Conservation (phyloP, 1,140 invertebrate species). For the Cylas formicarius region DNA sequence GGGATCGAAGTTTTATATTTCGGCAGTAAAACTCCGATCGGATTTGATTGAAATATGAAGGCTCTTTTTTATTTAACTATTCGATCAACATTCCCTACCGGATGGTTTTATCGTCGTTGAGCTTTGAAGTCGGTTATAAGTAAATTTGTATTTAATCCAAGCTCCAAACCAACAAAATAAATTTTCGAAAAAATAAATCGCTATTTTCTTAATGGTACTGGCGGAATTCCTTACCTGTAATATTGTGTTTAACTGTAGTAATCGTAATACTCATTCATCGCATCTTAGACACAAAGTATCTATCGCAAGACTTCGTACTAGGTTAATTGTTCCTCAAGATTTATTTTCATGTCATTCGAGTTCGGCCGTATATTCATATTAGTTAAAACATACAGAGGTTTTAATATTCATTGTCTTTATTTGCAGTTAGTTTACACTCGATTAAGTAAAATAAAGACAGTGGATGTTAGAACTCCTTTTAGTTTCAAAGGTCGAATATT, state of each 20-base stretch:
- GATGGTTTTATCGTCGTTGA: not conserved
- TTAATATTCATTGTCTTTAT: too few relatives aligned
- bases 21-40: not conserved
- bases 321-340: too few relatives aligned
- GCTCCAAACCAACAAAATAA: not conserved
- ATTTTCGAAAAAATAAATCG: not conserved
- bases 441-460: too few relatives aligned
- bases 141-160: too few relatives aligned
- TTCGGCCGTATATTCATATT: too few relatives aligned
- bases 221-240: not conserved
- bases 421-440: too few relatives aligned
- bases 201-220: not conserved
- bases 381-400: too few relatives aligned
- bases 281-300: too few relatives aligned
- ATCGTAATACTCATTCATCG: not conserved
- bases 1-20: conserved; percentile 5
- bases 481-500: too few relatives aligned
- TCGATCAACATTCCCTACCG: conserved; percentile 1
- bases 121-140: not conserved
- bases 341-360: too few relatives aligned
- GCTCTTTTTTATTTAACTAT: conserved; percentile 1
- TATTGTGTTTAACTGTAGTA: conserved; percentile 1
- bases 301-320: too few relatives aligned
- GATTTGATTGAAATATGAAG: not conserved
- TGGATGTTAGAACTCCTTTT: too few relatives aligned